These are phyloP conservation scores for Pempheris klunzingeri DNA, from an alignment of 2,797 vertebrate species.

Conservation along the genomic window DNA sequence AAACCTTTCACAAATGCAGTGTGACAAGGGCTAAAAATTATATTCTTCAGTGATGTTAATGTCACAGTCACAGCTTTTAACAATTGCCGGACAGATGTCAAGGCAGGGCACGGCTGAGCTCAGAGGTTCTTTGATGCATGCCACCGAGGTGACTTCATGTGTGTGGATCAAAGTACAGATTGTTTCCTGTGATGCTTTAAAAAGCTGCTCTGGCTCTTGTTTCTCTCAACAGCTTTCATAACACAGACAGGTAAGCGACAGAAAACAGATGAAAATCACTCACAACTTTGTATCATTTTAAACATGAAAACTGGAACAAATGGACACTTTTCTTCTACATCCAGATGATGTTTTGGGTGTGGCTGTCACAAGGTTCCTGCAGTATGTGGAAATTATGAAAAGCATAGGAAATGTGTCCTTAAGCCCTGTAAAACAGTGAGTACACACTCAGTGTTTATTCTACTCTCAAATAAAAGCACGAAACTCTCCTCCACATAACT, in stretches of 20 bases:
- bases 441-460: conserved; percentile 64
- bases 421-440: conserved; percentile 23
- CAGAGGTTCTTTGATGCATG: conserved; percentile 28
- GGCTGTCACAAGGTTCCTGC: conserved; percentile 23
- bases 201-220: conserved; percentile 4
- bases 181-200: conserved; percentile 24
- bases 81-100: conserved; percentile 31
- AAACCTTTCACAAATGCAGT: conserved; percentile 23
- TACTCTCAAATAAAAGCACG: conserved; percentile 56
- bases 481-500: conserved; percentile 52
- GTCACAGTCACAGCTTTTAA: conserved; percentile 45
- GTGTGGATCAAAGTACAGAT: conserved; percentile 53
- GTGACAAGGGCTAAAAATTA: conserved; percentile 8
- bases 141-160: conserved; percentile 59
- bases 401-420: conserved; percentile 34
- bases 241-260: conserved; percentile 18
- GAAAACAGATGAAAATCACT: neutral
- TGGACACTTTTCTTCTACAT: conserved; percentile 13
- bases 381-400: conserved; percentile 70
- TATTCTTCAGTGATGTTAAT: conserved; percentile 10
- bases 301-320: neutral
- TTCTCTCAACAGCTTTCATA: conserved; percentile 31
- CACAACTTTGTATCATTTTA: conserved; percentile 12
- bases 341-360: conserved; percentile 48
- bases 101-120: conserved; percentile 29